Base-by-base conservation (phyloP, 1,140 invertebrate genomes). In the Drosophila jambulina region DNA sequence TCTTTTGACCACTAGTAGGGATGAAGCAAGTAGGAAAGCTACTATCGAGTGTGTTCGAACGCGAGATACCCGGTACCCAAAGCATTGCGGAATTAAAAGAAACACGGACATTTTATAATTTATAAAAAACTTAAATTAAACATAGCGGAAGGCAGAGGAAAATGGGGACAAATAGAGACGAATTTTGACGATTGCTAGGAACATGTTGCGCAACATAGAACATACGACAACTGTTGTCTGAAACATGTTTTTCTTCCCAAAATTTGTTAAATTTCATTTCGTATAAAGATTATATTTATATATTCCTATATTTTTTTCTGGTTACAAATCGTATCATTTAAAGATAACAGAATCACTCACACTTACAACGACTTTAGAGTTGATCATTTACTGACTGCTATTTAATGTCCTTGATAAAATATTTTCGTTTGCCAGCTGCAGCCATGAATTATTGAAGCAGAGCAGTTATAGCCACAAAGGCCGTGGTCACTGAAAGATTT, bases 371-470 rank as follows among this genome's bases (percentile, higher is more conserved):
- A 5, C 4, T 4, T 48, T 10, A 8, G 1, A 8, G 2, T 25
- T 46, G 17, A 21, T 53, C 1, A 32, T 19, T 53, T 9, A 15
- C 7, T 4, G 8, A 0, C n/a, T 13, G 8, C 27, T 9, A 34
- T 34, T 53, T n/a, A 2, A 21, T 23, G 23, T 17, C 13, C 17
- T 59, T 29, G 1, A 21, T n/a, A 34, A 29, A 29, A n/a, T 61
- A 74, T 45, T 53, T 64, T 10, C 5, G 9, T 23, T 40, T 46
- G 25, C 21, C 40, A 64, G 32, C n/a, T 57, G 59, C 67, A 59
- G 15, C 6, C n/a, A 8, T n/a, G 15, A 72, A 36, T 71, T 59
- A 27, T 71, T 40, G 38, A 51, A 72, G 29, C 42, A 72, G 27
- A 42, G 36, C n/a, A 17, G 19, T 27, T 43, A 43, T 34, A 51